Percentiles rank a stretch among this genome's conserved stretches.
phyloP scores from a whole-genome alignment of 2,888 invertebrate species.

The Agrochola lota region DNA sequence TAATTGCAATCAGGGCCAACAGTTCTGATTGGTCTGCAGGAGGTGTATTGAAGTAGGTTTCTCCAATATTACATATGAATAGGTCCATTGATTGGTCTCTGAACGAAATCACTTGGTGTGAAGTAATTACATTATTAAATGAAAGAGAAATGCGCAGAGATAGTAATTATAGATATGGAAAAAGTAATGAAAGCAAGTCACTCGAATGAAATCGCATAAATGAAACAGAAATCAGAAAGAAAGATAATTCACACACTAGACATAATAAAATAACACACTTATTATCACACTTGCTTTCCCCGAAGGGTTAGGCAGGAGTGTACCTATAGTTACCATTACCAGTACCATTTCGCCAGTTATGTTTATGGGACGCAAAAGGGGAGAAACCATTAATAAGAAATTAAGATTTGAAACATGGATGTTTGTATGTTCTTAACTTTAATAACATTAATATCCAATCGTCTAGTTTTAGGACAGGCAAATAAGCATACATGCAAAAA shows the following conservation, averaged over 20 bases:
- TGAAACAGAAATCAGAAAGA: neutral
- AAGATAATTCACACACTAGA: neutral
- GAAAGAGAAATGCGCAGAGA: neutral
- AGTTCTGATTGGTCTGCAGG: slow-evolving; percentile 21
- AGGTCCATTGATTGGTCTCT: slow-evolving; percentile 10
- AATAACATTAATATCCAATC: neutral
- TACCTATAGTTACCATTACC: neutral
- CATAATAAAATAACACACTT: neutral
- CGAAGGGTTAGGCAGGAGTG: neutral
- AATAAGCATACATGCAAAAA: neutral
- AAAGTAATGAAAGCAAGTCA: neutral
- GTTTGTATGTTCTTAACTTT: neutral
- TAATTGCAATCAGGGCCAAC: slow-evolving; percentile 25
- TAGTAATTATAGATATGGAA: neutral
- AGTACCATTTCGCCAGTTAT: neutral
- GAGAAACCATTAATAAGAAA: too few species aligned
- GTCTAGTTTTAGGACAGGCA: neutral
- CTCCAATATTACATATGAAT: slow-evolving; percentile 26
- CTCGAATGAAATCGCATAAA: too few species aligned
- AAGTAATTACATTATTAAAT: neutral
- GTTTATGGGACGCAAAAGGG: neutral
- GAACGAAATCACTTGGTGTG: neutral
- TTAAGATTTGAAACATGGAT: neutral
- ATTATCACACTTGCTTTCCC: neutral
- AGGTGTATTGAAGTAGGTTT: slow-evolving; percentile 22